A percentile compares a stretch with the other conserved stretches of the same genome.
These are phyloP conservation scores for Phaetusa simplex DNA, from an alignment of 2,113 vertebrate species.

Conservation along the genomic window DNA sequence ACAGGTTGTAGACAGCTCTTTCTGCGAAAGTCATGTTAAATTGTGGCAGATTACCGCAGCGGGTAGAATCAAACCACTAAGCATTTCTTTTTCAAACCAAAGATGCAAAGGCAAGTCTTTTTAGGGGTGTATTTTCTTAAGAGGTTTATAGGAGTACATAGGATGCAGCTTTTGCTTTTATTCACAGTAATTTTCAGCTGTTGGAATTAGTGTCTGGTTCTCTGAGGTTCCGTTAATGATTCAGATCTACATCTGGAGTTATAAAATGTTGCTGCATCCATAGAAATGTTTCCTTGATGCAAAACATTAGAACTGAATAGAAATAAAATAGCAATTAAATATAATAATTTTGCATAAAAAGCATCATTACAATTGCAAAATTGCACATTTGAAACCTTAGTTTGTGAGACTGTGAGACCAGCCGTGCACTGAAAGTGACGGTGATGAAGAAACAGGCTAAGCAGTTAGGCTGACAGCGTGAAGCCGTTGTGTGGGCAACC, in stretches of 20 bases:
- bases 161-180: conserved; percentile 8
- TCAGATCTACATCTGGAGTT: conserved; percentile 22
- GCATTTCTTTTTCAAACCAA: not conserved
- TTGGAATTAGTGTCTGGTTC: not conserved
- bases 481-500: not conserved
- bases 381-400: not conserved
- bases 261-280: conserved; percentile 11
- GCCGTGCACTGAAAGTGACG: not conserved
- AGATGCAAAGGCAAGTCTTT: conserved; percentile 17
- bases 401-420: not conserved
- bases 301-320: conserved; percentile 20
- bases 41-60: not conserved
- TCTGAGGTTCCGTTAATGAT: conserved; percentile 17
- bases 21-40: not conserved
- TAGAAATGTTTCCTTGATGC: not conserved
- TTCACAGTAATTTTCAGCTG: conserved; percentile 26
- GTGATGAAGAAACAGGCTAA: not conserved
- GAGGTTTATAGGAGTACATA: not conserved
- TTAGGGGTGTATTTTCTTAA: not conserved
- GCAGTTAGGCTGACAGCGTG: not conserved
- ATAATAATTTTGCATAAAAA: conserved; percentile 29
- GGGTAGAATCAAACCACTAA: not conserved
- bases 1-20: not conserved
- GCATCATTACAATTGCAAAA: not conserved
- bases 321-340: conserved; percentile 46